Evolutionary conservation across 1,140 invertebrate species (phyloP), one percentile per base, ranked within the genome.

Genomic region (Hylyphantes graminicola): DNA sequence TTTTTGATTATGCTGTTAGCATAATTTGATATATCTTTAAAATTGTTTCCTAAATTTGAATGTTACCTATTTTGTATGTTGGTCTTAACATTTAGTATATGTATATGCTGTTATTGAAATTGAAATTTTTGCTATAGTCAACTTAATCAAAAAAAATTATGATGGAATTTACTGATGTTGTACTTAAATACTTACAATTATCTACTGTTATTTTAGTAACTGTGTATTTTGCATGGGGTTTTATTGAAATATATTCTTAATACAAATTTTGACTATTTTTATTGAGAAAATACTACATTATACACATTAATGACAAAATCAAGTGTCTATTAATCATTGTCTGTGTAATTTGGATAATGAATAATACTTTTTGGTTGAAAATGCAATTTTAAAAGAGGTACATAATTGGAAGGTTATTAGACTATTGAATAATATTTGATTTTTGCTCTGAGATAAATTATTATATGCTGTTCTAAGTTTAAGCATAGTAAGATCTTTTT

Each of bases 181-280:
- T 59, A 59, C n/a, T 53, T 70, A 35, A 35, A 35, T 70, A 53
- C 50, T 51, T 5, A 53, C 19, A 53, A 70, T 53, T 10, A 70
- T 53, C n/a, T 53, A 2, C 15, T 70, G 13, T 53, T 70, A 15
- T 53, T 19, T 13, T 53, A 19, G 7, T n/a, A 53, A 35, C 35
- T 35, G 54, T 54, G 50, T 70, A 70, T 70, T 70, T 70, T 70
- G 67, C 35, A 35, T 13, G 48, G 15, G 15, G 50, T 70, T 70
- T 70, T 70, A 70, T 51, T 51, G 12, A 17, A 15, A 54, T 54
- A 70, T 51, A 68, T 68, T 70, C 67, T 70, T 70, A 70, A 70
- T 70, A 67, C 51, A 70, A 70, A 70, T 68, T 7, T 11, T 68
- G 35, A 35, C 35, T 35, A 35, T 35, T 35, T 35, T 35, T 35